Base-by-base conservation (phyloP, 1,140 invertebrate species). In the Drepana arcuata region DNA sequence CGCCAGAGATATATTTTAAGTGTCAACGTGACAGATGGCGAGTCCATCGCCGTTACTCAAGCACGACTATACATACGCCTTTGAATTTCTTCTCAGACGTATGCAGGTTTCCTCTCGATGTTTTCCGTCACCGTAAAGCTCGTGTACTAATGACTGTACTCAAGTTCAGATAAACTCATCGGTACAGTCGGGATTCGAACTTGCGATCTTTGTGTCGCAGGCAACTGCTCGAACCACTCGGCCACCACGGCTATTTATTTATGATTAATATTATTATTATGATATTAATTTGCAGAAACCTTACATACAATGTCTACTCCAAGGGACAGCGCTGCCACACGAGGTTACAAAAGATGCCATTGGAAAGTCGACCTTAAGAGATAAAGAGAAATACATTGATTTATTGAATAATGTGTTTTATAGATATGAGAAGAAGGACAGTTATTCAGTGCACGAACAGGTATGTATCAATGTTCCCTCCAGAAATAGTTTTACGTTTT, bases 381-480 rank as follows among this genome's bases (percentile, higher is more conserved):
- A 52, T n/a, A 43, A 37, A 16, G 37, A 58, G 1, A 47, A 39
- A 13, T 43, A 55, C 10, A 14, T 52, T 13, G 38, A 48, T 1
- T n/a, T 57, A 1, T 16, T 60, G 11, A 38, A 48, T 5, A 35
- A 44, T 0, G 34, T 47, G 1, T 52, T 57, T 27, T 9, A 9
- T 0, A 58, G 55, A 16, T 38, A 44, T 11, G 23, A 35, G 7
- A 4, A 28, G 0, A 61, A 49, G 16, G 36, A 49, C 0, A 1
- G 2, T 1, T 67, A 66, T 11, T 37, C 12, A 6, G 41, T 66
- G 0, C 48, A 54, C 4, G 62, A 66, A 31, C 62, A 66, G 50
- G 62, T 62, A 2, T 36, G 33, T 6, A 7, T 10, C 7, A 30
- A n/a, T n/a, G n/a, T n/a, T n/a, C n/a, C n/a, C n/a, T n/a, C n/a